A percentile compares a stretch with the other conserved stretches of the same genome.
These are phyloP conservation scores for Orthosia gracilis DNA, from an alignment of 2,888 invertebrate species.

Conservation along the genomic window DNA sequence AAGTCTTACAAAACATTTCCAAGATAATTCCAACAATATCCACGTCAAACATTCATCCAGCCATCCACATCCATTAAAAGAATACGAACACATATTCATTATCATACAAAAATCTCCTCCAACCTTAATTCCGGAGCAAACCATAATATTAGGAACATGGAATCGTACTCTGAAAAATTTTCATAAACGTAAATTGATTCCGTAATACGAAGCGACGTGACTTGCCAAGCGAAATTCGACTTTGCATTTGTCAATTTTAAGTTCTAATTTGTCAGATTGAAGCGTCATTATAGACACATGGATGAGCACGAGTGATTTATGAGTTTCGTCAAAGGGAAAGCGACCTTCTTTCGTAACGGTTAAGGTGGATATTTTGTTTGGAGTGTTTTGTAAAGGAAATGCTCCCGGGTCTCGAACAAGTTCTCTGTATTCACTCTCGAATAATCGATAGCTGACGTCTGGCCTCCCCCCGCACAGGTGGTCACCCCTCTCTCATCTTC, in stretches of 20 bases:
- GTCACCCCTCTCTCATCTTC: slow-evolving; percentile 76
- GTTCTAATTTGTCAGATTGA: slow-evolving; percentile 75
- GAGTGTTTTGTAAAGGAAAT: slow-evolving; percentile 78
- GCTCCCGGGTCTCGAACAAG: slow-evolving; percentile 81
- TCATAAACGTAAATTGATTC: slow-evolving; percentile 82
- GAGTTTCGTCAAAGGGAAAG: slow-evolving; percentile 65
- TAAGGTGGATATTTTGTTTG: slow-evolving; percentile 76
- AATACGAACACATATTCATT: slow-evolving; percentile 59
- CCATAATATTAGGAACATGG: slow-evolving; percentile 76
- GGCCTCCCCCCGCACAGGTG: slow-evolving; percentile 84
- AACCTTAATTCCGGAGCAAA: slow-evolving; percentile 69
- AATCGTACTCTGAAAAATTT: slow-evolving; percentile 81
- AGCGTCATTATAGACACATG: slow-evolving; percentile 76
- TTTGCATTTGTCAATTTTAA: slow-evolving; percentile 67
- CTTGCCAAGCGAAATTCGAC: slow-evolving; percentile 67
- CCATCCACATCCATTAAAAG: slow-evolving; percentile 34
- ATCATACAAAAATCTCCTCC: slow-evolving; percentile 65
- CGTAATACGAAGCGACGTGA: slow-evolving; percentile 63
- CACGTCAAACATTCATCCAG: slow-evolving; percentile 46
- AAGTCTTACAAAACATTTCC: neutral
- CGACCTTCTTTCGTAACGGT: slow-evolving; percentile 67
- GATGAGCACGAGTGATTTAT: slow-evolving; percentile 83
- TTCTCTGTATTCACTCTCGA: slow-evolving; percentile 87
- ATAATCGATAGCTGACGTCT: slow-evolving; percentile 91
- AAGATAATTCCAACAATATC: neutral